A percentile compares a stretch with the other conserved stretches of the same genome.
Conservation (phyloP, 2,888 invertebrate genomes). For the Machimus rusticus region DNA sequence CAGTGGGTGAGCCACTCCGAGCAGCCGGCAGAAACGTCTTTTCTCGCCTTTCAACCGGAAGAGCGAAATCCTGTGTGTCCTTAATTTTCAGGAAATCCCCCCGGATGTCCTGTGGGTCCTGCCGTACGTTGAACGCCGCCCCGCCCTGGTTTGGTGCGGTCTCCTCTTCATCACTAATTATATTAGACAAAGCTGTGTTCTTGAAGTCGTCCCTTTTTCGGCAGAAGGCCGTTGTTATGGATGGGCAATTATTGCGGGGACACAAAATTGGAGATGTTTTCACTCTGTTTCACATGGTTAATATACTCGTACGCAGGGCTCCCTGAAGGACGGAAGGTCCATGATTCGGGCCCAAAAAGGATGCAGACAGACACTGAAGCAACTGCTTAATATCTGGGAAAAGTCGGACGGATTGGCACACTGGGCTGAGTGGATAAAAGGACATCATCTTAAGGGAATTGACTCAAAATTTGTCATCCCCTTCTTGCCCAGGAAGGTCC, state of each 20-base stretch:
- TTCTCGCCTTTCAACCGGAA: conserved; percentile 28
- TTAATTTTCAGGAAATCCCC: not conserved
- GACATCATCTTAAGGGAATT: conserved; percentile 41
- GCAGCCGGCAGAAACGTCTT: not conserved
- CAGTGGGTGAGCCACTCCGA: not conserved
- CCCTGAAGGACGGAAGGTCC: conserved; percentile 11
- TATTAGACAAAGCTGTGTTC: not conserved
- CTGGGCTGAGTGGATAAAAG: conserved; percentile 33
- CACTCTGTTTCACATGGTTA: conserved; percentile 20
- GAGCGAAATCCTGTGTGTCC: not conserved
- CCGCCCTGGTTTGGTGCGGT: not conserved
- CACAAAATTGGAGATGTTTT: conserved; percentile 26
- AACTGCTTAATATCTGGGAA: conserved; percentile 6
- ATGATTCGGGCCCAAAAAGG: conserved; percentile 6
- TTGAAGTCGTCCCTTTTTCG: not conserved
- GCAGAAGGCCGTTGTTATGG: not conserved
- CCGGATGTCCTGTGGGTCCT: not conserved
- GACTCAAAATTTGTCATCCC: conserved; percentile 32
- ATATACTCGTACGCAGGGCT: not conserved
- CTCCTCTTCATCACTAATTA: conserved; percentile 7
- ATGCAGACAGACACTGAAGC: not conserved
- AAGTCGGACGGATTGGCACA: not conserved
- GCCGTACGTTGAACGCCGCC: not conserved
- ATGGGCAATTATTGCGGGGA: conserved; percentile 30
- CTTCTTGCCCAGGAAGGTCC: not conserved